Percentiles rank a stretch among this genome's conserved stretches.
These are phyloP conservation scores for Ovis aries DNA, from an alignment of 2,113 vertebrate genomes.

Conservation along the genomic window ARS-UI_Ramb_v3.0 NC_056057.1:27451501-27452000, in stretches of 20 bases:
- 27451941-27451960: background rate
- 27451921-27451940: background rate
- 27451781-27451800: background rate
- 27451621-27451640: background rate
- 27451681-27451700: background rate
- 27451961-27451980: background rate
- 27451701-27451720: background rate
- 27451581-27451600: background rate
- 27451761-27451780: background rate
- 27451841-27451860: background rate
- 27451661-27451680: background rate
- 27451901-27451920: background rate
- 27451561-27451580: background rate
- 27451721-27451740: background rate
- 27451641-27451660: background rate
- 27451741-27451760: background rate
- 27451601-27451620: background rate
- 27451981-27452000: background rate
- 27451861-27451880: background rate
- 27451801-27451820: background rate
- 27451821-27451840: background rate
- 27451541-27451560: background rate
- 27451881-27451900: background rate
- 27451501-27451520: background rate
- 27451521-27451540: background rate